A percentile compares a stretch with the other conserved stretches of the same genome.
phyloP scores from a whole-genome alignment of 2,113 vertebrate genomes.

The Oreochromis niloticus region DNA sequence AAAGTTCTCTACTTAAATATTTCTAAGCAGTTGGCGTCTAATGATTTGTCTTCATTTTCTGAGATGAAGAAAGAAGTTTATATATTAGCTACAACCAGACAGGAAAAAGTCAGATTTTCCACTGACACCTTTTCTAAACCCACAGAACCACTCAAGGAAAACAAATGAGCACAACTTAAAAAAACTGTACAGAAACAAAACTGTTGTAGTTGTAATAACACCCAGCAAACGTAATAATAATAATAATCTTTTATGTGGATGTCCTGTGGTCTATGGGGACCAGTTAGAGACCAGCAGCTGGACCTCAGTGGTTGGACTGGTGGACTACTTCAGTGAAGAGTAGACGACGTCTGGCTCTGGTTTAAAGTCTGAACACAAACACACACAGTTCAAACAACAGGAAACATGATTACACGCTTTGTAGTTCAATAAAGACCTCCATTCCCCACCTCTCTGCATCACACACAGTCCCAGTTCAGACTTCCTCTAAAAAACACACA shows the following conservation, averaged over 20 bases:
- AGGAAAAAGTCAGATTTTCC: neutral
- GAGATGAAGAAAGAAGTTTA: neutral
- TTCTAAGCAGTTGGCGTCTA: fast-evolving
- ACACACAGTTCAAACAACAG: neutral
- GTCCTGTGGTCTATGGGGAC: neutral
- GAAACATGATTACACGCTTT: neutral
- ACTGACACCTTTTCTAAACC: neutral
- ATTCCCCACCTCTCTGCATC: fast-evolving
- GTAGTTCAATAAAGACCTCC: fast-evolving
- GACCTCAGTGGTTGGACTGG: neutral
- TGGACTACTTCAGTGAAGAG: neutral
- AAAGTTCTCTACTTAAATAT: neutral
- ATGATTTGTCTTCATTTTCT: neutral
- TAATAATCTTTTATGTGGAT: neutral
- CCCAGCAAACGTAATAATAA: neutral
- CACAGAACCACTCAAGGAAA: neutral
- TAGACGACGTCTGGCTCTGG: neutral
- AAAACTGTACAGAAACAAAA: fast-evolving
- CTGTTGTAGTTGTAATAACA: neutral
- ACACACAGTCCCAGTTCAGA: fast-evolving
- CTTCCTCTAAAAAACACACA: neutral
- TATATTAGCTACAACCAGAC: neutral
- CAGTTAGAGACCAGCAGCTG: neutral
- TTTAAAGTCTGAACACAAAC: neutral
- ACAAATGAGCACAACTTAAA: neutral